These are phyloP conservation scores for Bungarus multicinctus DNA, from an alignment of 2,113 vertebrate species.

Conservation along the genomic window DNA sequence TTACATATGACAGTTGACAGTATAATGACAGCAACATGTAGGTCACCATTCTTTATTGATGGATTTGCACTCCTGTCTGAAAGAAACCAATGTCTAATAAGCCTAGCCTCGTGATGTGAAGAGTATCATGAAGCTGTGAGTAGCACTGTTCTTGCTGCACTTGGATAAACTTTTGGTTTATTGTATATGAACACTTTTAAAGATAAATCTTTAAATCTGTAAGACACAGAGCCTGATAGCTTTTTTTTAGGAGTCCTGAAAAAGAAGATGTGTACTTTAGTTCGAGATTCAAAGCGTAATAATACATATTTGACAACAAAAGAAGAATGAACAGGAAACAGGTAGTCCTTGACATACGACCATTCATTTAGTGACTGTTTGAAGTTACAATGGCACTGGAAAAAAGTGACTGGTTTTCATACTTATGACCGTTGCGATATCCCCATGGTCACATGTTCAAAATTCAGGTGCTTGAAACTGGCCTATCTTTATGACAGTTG, in stretches of 20 bases:
- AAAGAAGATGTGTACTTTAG: not conserved
- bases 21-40: not conserved
- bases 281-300: not conserved
- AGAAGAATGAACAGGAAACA: not conserved
- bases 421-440: not conserved
- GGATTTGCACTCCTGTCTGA: not conserved
- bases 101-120: not conserved
- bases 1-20: not conserved
- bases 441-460: not conserved
- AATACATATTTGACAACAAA: not conserved
- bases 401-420: not conserved
- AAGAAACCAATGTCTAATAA: not conserved
- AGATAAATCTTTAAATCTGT: not conserved
- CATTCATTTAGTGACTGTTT: not conserved
- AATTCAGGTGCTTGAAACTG: too few relatives aligned
- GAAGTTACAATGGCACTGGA: too few relatives aligned
- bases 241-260: not conserved
- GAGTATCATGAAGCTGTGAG: not conserved
- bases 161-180: not conserved
- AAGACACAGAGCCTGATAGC: not conserved
- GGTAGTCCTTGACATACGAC: not conserved
- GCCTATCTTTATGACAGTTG: too few relatives aligned
- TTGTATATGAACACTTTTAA: not conserved
- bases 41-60: not conserved
- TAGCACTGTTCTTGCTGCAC: not conserved